Evolutionary conservation across 2,888 invertebrate genomes (phyloP).

Genomic region (Piscicola geometra): DNA sequence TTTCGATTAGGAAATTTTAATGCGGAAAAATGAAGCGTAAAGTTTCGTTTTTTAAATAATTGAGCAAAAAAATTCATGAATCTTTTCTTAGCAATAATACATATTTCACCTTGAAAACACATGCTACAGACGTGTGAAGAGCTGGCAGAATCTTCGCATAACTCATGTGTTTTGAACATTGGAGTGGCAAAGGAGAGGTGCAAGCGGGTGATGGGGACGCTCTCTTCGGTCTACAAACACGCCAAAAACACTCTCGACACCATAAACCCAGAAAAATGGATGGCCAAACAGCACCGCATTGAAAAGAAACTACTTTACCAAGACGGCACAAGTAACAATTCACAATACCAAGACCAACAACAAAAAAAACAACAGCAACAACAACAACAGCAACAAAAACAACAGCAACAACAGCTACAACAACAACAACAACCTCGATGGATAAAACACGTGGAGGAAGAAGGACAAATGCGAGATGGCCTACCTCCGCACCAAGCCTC

Average conservation of each 20-base stretch:
- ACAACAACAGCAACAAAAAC: background rate
- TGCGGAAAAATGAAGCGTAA: too few species aligned
- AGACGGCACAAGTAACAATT: too few species aligned
- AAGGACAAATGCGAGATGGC: background rate
- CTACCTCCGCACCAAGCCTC: background rate
- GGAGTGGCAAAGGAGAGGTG: constrained; percentile 42
- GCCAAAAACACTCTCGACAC: constrained; percentile 42
- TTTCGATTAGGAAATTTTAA: too few species aligned
- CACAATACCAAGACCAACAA: too few species aligned
- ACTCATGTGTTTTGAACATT: constrained; percentile 41
- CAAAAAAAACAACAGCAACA: constrained; percentile 7
- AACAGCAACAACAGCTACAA: constrained; percentile 12
- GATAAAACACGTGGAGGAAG: too few species aligned
- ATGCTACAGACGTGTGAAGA: constrained; percentile 40
- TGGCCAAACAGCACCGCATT: constrained; percentile 39
- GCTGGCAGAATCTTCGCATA: constrained; percentile 41
- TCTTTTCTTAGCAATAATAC: too few species aligned
- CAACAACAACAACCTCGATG: too few species aligned
- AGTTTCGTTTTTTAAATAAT: too few species aligned
- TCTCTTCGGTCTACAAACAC: constrained; percentile 43
- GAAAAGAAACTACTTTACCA: too few species aligned
- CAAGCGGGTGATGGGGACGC: constrained; percentile 40
- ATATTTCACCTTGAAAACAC: background rate
- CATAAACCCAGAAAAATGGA: constrained; percentile 44
- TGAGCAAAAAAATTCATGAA: too few species aligned